These are phyloP conservation scores for Aethes cnicana DNA, from an alignment of 2,888 invertebrate species.

Conservation along the genomic window DNA sequence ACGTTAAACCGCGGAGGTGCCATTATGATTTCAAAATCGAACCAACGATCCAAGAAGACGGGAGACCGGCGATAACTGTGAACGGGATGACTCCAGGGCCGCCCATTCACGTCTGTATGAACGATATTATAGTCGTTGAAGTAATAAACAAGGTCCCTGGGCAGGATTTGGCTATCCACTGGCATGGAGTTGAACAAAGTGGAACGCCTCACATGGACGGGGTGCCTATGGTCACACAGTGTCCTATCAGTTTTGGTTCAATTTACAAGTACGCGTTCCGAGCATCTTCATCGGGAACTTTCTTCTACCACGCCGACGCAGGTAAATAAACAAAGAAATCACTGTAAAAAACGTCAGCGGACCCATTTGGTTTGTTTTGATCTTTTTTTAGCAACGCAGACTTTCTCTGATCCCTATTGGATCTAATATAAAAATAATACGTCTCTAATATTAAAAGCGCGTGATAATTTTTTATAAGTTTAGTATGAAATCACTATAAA, in stretches of 20 bases:
- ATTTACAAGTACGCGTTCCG: constrained; percentile 88
- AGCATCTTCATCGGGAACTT: constrained; percentile 86
- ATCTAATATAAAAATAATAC: too few relatives aligned
- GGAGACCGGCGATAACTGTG: constrained; percentile 55
- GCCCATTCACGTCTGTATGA: constrained; percentile 85
- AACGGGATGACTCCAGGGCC: constrained; percentile 77
- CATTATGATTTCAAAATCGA: constrained; percentile 65
- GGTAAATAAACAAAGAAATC: constrained; percentile 59
- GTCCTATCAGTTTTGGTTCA: constrained; percentile 86
- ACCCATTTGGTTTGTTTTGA: not conserved
- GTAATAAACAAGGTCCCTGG: constrained; percentile 87
- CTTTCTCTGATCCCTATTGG: too few relatives aligned
- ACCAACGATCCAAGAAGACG: constrained; percentile 56
- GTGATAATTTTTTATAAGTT: too few relatives aligned
- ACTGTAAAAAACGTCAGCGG: too few relatives aligned
- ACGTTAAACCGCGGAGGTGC: constrained; percentile 73
- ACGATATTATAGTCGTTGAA: constrained; percentile 88
- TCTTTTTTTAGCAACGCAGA: too few relatives aligned
- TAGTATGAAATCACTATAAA: too few relatives aligned
- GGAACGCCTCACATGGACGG: constrained; percentile 89
- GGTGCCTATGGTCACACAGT: constrained; percentile 89
- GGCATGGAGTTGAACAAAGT: constrained; percentile 86
- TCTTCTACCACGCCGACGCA: constrained; percentile 87
- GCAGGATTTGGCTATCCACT: constrained; percentile 87
- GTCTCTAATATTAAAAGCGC: not conserved